Base-by-base conservation (phyloP, 2,888 invertebrate species). In the Drosophila ezoana region DNA sequence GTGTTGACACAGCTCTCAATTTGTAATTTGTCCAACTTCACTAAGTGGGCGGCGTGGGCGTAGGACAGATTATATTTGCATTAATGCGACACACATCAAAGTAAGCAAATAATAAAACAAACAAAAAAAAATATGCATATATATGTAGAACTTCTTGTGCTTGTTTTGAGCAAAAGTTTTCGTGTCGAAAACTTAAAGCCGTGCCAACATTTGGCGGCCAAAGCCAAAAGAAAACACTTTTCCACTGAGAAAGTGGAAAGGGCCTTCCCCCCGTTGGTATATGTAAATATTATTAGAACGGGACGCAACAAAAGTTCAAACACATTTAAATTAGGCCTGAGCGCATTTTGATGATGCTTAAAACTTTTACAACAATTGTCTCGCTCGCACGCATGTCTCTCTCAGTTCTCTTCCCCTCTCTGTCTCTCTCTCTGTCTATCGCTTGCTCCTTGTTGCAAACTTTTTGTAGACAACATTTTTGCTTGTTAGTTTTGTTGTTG, bases 241-340 rank as follows among this genome's bases (percentile, higher is more conserved):
- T 52, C 6, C 53, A 58, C 52, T 37, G 28, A 58, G 56, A 78
- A 81, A 28, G 28, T 1, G 64, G n/a, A n/a, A n/a, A n/a, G n/a
- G n/a, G 1, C 18, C 64, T 81, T 43, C 28, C n/a, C 16, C 37
- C 28, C 38, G 23, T 48, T 47, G 35, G 28, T 59, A 45, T 80
- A 72, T 80, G 79, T 80, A 80, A 80, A 80, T 80, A 83, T 80
- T 70, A 70, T 54, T 40, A 54, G 45, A 68, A 68, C 43, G 53
- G 52, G 54, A 60, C 62, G 67, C 61, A 60, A 58, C 57, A 76
- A 61, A 84, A 81, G 81, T 84, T 81, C 81, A 81, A 81, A 84
- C 75, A 84, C 81, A 81, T 81, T 81, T 84, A 81, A 81, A 81
- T 81, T 81, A 81, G 85, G 80, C 80, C 84, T 84, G 78, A 81